Evolutionary conservation across 2,888 invertebrate species (phyloP).

Genomic region (Lycocerus yunnanus): DNA sequence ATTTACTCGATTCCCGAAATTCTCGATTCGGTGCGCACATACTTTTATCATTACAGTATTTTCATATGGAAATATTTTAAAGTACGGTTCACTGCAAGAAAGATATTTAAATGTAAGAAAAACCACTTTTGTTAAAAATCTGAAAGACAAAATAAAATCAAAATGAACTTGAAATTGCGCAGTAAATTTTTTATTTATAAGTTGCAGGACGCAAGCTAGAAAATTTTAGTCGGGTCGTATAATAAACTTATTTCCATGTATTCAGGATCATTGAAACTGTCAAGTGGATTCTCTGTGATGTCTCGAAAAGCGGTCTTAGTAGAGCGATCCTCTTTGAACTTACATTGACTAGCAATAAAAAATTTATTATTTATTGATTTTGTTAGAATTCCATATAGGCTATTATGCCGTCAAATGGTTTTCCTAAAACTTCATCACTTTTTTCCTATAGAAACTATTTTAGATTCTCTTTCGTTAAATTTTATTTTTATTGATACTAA

Average conservation of each 20-base stretch:
- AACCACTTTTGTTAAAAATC: neutral
- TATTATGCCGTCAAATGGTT: neutral
- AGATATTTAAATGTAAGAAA: too few relatives aligned
- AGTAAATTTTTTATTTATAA: neutral
- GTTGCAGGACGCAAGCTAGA: neutral
- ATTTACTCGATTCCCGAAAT: neutral
- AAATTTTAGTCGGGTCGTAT: neutral
- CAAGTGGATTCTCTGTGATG: neutral
- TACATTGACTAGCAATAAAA: neutral
- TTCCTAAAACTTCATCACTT: neutral
- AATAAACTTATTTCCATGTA: neutral
- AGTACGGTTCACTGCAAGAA: too few relatives aligned
- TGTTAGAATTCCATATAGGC: neutral
- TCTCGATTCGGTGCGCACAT: too few relatives aligned
- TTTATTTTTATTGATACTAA: neutral
- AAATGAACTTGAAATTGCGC: neutral
- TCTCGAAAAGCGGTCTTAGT: neutral
- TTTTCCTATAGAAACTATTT: neutral
- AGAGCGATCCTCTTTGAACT: neutral
- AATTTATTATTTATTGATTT: neutral
- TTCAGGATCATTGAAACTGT: neutral
- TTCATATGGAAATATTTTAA: too few relatives aligned
- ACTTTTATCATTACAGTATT: too few relatives aligned
- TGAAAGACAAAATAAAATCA: neutral
- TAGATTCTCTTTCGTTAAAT: neutral